Conservation (phyloP, 2,888 invertebrate genomes). For the Ypsolopha sequella region DNA sequence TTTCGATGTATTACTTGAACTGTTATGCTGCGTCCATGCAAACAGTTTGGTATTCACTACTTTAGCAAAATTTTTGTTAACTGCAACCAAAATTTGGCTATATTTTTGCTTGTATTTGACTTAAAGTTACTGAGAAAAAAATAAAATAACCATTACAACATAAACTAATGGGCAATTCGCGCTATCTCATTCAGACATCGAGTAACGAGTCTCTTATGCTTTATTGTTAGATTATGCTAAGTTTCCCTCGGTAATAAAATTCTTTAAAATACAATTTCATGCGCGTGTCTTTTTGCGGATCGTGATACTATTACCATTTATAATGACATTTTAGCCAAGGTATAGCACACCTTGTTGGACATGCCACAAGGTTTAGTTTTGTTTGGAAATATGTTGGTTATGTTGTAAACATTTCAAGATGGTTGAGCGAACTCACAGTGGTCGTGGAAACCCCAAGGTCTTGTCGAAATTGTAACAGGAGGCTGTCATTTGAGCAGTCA, state of each 20-base stretch:
- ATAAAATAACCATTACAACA: slow-evolving; percentile 13
- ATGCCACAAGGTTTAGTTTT: background rate
- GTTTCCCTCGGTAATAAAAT: slow-evolving; percentile 8
- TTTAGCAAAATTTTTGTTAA: too few relatives aligned
- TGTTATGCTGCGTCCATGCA: too few relatives aligned
- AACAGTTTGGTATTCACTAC: too few relatives aligned
- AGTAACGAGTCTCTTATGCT: slow-evolving; percentile 25
- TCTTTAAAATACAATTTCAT: slow-evolving; percentile 10
- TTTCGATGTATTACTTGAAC: too few relatives aligned
- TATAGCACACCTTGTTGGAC: background rate
- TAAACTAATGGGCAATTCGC: slow-evolving; percentile 42
- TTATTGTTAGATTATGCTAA: slow-evolving; percentile 33
- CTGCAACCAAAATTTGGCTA: too few relatives aligned
- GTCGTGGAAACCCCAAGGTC: slow-evolving; percentile 60
- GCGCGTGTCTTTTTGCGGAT: slow-evolving; percentile 2
- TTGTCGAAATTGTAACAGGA: slow-evolving; percentile 39
- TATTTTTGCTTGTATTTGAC: too few relatives aligned
- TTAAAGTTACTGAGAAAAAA: background rate
- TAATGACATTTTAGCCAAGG: background rate
- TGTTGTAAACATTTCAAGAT: slow-evolving; percentile 5
- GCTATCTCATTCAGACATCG: slow-evolving; percentile 46
- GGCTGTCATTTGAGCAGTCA: slow-evolving; percentile 31
- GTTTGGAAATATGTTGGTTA: background rate
- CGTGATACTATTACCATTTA: slow-evolving; percentile 3
- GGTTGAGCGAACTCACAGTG: slow-evolving; percentile 11